Percentiles rank a stretch among this genome's conserved stretches.
phyloP scores from a whole-genome alignment of 2,797 vertebrate genomes.

The Sebastolobus alascanus region DNA sequence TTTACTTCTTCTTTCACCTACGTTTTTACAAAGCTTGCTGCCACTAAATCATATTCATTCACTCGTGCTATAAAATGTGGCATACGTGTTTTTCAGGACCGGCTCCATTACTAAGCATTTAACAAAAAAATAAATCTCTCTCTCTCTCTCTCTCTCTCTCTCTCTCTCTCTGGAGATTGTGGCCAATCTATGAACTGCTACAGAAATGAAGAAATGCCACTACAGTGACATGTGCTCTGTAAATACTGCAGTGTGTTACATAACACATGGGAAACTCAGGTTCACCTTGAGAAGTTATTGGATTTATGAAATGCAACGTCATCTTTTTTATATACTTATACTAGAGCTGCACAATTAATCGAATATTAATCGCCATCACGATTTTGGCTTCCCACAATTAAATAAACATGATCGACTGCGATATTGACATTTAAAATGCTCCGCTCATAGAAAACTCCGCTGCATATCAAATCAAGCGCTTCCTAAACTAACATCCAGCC shows the following conservation, averaged over 20 bases:
- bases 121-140: neutral
- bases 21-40: neutral
- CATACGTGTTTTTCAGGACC: neutral
- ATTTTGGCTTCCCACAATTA: too few species aligned
- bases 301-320: conserved; percentile 8
- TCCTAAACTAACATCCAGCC: too few species aligned
- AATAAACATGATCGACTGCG: too few species aligned
- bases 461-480: too few species aligned
- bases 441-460: too few species aligned
- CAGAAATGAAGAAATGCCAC: neutral
- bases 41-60: neutral
- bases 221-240: neutral
- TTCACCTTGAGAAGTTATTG: neutral
- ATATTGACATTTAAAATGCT: too few species aligned
- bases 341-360: too few species aligned
- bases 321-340: neutral
- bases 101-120: neutral
- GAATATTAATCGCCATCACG: too few species aligned
- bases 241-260: neutral
- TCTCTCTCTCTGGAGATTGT: neutral
- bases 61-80: neutral
- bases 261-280: neutral
- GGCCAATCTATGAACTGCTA: neutral
- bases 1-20: neutral
- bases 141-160: neutral